These are phyloP conservation scores for Orchesella flavescens DNA, from an alignment of 2,888 invertebrate genomes.

Conservation along the genomic window DNA sequence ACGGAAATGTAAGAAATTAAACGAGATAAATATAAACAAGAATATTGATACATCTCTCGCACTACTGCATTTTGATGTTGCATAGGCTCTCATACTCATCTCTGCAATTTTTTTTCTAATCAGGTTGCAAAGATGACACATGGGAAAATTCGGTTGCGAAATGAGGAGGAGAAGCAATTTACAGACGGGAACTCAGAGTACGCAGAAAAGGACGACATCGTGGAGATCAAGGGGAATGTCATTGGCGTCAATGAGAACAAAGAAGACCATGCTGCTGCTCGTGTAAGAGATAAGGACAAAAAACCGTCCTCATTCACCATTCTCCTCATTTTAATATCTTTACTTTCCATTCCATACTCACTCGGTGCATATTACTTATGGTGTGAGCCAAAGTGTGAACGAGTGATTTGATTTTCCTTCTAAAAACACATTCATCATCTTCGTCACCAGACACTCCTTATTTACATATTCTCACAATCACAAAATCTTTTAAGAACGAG, in stretches of 20 bases:
- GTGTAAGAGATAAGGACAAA: constrained; percentile 44
- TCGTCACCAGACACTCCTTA: too few relatives aligned
- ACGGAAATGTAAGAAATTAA: constrained; percentile 54
- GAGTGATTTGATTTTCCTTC: too few relatives aligned
- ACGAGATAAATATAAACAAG: background rate
- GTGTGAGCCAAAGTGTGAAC: too few relatives aligned
- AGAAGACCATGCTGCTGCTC: constrained; percentile 58
- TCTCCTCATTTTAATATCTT: constrained; percentile 6
- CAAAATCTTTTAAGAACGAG: too few relatives aligned
- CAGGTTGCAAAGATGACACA: constrained; percentile 66
- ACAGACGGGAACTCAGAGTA: constrained; percentile 52
- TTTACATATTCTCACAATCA: too few relatives aligned
- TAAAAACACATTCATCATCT: too few relatives aligned
- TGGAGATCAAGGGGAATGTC: constrained; percentile 46
- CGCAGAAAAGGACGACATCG: constrained; percentile 65
- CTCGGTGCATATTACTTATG: background rate
- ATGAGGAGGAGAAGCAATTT: constrained; percentile 61
- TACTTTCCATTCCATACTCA: too few relatives aligned
- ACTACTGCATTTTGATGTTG: background rate
- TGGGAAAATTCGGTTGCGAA: constrained; percentile 65
- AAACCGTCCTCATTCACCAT: too few relatives aligned
- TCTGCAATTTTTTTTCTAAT: too few relatives aligned
- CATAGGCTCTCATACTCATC: background rate
- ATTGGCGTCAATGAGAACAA: constrained; percentile 59
- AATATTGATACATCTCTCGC: background rate